Conservation (phyloP, 2,113 vertebrate genomes). For the Microtus montanus region DNA sequence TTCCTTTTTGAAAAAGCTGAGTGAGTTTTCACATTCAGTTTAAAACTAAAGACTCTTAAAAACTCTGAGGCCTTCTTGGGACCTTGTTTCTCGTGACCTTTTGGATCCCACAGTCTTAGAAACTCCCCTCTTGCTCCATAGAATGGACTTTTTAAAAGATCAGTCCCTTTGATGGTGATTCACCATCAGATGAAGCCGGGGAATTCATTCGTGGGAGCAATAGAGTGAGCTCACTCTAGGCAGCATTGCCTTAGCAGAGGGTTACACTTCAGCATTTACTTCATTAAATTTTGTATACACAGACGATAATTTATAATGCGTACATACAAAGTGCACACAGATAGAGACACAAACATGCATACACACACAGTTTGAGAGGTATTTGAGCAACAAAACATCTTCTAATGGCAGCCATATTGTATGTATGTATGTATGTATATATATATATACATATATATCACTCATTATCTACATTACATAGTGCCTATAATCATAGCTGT, state of each 20-base stretch:
- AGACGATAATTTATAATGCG: neutral
- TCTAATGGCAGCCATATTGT: neutral
- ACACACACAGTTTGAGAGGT: neutral
- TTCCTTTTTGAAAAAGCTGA: too few species aligned
- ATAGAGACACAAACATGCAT: neutral
- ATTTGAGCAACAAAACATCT: neutral
- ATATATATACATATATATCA: neutral
- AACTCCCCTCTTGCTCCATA: too few species aligned
- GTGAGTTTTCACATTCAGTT: too few species aligned
- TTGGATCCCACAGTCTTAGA: too few species aligned
- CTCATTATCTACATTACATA: slow-evolving; percentile 9
- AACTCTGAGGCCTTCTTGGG: too few species aligned
- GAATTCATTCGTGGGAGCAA: neutral
- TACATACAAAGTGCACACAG: neutral
- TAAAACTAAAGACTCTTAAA: too few species aligned
- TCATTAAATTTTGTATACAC: neutral
- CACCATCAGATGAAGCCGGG: neutral
- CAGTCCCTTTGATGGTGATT: neutral
- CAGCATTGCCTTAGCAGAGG: neutral
- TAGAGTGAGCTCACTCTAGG: neutral
- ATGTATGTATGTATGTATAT: fast-evolving
- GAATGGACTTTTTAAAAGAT: neutral
- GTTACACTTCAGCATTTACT: neutral
- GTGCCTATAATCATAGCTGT: neutral
- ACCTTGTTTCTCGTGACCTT: too few species aligned